Conservation (phyloP, 2,888 invertebrate species). For the Hypsopygia costalis region DNA sequence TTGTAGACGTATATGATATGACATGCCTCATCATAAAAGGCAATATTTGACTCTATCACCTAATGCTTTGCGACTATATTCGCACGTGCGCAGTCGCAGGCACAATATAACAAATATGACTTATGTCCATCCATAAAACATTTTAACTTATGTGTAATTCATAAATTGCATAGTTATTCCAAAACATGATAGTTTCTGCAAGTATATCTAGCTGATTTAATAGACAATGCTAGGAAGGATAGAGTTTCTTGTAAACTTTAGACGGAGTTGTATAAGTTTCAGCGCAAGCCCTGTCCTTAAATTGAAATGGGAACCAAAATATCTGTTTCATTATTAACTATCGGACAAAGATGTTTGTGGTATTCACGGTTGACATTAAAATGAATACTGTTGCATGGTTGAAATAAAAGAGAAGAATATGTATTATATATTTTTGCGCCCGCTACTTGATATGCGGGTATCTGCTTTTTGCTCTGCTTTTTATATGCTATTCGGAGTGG, state of each 20-base stretch:
- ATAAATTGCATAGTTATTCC: constrained; percentile 3
- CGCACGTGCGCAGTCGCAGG: too few species aligned
- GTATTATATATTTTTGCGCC: too few species aligned
- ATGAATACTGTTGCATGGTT: too few species aligned
- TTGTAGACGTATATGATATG: too few species aligned
- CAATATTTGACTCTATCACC: too few species aligned
- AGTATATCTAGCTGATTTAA: constrained; percentile 69
- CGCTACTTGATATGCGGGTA: too few species aligned
- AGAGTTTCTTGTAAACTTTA: constrained; percentile 69
- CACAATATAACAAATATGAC: not conserved
- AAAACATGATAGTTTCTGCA: constrained; percentile 42
- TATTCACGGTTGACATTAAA: not conserved
- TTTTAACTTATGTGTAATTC: not conserved
- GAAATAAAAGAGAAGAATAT: too few species aligned
- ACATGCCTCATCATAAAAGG: too few species aligned
- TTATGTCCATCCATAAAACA: not conserved
- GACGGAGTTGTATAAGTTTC: constrained; percentile 64
- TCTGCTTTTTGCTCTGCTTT: too few species aligned
- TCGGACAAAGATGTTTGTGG: constrained; percentile 39
- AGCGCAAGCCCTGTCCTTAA: constrained; percentile 63
- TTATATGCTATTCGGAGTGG: too few species aligned
- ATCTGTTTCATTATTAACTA: constrained; percentile 60
- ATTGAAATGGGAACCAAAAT: constrained; percentile 73
- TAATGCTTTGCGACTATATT: too few species aligned
- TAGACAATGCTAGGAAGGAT: constrained; percentile 66